Conservation (phyloP, 2,113 vertebrate species). For the Poecile atricapillus region DNA sequence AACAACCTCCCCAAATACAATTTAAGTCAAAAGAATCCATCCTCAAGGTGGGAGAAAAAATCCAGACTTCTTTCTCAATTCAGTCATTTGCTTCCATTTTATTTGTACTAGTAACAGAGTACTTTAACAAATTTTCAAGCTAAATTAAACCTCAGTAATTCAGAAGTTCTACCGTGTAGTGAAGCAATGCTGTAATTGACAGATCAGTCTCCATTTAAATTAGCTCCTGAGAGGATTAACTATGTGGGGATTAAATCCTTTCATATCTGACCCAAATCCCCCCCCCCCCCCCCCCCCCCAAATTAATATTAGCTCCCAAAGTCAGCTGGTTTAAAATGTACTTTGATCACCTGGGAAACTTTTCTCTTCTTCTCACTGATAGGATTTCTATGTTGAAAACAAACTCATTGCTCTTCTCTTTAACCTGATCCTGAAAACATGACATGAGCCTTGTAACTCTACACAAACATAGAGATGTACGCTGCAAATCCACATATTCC, state of each 20-base stretch:
- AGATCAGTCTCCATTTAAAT: slow-evolving; percentile 41
- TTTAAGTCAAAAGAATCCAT: neutral
- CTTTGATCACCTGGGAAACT: slow-evolving; percentile 45
- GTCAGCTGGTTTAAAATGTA: slow-evolving; percentile 5
- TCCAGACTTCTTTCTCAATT: neutral
- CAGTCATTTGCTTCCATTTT: neutral
- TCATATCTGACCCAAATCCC: slow-evolving; percentile 45
- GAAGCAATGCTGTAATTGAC: slow-evolving; percentile 24
- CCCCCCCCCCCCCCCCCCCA: fast-evolving
- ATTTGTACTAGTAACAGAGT: neutral
- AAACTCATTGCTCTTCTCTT: neutral
- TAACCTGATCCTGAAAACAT: neutral
- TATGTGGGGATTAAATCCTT: slow-evolving; percentile 41
- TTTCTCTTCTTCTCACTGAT: neutral
- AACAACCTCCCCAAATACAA: neutral
- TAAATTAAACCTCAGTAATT: slow-evolving; percentile 40
- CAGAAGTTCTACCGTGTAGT: neutral
- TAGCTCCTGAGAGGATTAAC: slow-evolving; percentile 24
- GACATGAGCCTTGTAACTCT: neutral
- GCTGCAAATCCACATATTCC: neutral
- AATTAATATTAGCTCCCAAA: neutral
- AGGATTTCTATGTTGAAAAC: neutral
- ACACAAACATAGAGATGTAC: neutral
- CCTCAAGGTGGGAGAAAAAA: neutral
- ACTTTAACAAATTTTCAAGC: slow-evolving; percentile 33